These are phyloP conservation scores for Halichoerus grypus DNA, from an alignment of 2,113 vertebrate species.

Conservation along the genomic window DNA sequence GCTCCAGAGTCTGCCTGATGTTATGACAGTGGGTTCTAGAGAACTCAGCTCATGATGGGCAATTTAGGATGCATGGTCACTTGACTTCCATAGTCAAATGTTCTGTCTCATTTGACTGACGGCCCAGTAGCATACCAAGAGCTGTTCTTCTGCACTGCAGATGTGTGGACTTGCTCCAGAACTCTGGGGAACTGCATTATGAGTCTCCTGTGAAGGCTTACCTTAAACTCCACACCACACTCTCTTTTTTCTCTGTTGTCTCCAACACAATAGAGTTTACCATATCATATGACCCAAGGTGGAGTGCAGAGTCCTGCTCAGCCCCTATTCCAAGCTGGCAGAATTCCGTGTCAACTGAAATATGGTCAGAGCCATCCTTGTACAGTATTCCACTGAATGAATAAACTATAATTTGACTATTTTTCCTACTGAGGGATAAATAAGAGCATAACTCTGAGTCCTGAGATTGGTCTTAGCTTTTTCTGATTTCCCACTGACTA, in stretches of 20 bases:
- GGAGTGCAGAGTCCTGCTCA: not conserved
- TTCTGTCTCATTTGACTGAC: not conserved
- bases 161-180: not conserved
- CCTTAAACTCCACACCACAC: not conserved
- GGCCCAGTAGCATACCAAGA: not conserved
- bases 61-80: not conserved
- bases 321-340: not conserved
- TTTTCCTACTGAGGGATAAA: slow-evolving; percentile 6
- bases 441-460: not conserved
- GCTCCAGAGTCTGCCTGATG: not conserved
- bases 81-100: slow-evolving; percentile 1
- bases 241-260: not conserved
- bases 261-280: not conserved
- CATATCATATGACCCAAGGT: not conserved
- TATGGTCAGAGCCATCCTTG: not conserved
- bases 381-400: not conserved
- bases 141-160: not conserved
- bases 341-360: not conserved
- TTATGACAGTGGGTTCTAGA: not conserved
- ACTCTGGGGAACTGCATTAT: not conserved
- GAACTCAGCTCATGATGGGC: not conserved
- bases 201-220: not conserved
- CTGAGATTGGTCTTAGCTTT: not conserved
- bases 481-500: not conserved
- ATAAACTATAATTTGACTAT: not conserved